phyloP scores from a whole-genome alignment of 2,113 vertebrate genomes.

The Syrmaticus mikado region DNA sequence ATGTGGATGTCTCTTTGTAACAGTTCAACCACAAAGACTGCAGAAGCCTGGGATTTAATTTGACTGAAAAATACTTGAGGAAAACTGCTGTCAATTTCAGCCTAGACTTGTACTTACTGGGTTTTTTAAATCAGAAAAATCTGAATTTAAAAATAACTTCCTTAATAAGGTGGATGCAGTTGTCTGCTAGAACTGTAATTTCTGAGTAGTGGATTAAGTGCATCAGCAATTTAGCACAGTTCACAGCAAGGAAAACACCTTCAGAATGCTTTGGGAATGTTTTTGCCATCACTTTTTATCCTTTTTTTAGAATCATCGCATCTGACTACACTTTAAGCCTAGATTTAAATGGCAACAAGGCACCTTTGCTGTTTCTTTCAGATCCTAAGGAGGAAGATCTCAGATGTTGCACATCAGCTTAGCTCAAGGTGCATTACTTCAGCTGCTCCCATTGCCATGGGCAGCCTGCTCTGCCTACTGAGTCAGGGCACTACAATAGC shows the following conservation, averaged over 20 bases:
- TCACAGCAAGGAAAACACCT: background rate
- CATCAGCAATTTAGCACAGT: fast-evolving
- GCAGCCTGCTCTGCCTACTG: background rate
- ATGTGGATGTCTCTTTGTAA: background rate
- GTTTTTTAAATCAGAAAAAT: background rate
- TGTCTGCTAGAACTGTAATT: background rate
- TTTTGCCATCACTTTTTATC: background rate
- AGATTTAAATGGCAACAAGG: background rate
- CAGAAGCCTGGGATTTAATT: conserved; percentile 23
- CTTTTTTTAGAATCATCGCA: background rate
- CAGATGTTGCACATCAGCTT: background rate
- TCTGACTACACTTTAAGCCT: background rate
- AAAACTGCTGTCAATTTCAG: background rate
- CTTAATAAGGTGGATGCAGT: background rate
- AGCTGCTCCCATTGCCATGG: background rate
- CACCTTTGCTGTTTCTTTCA: background rate
- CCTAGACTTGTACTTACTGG: background rate
- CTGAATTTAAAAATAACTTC: background rate
- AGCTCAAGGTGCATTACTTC: background rate
- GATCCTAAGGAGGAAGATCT: background rate
- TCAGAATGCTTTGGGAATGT: background rate
- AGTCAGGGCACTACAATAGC: background rate
- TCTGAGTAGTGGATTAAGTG: background rate
- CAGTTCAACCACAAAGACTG: background rate
- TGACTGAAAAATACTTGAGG: background rate